Base-by-base conservation (phyloP, 2,113 vertebrate genomes). In the Strix uralensis region DNA sequence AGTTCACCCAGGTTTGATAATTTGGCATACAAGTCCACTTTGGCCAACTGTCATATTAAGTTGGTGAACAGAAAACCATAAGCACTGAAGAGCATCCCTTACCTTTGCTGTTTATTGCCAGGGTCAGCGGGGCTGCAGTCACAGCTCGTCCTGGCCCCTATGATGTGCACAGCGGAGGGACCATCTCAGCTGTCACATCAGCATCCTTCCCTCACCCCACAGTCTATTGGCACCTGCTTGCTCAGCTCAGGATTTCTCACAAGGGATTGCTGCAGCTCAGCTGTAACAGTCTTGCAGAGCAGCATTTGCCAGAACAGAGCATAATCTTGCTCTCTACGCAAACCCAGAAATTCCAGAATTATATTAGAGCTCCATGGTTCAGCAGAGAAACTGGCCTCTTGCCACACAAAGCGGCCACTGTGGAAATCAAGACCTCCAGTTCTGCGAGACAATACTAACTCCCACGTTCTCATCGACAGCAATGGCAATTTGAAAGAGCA, bases 81-180 rank as follows among this genome's bases (percentile, higher is more conserved):
- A 81, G 36, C 13, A 6, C 30, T 26, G 62, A 22, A 13, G 17
- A 61, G 12, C 40, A 77, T 6, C n/a, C 32, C 36, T 47, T 44
- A 9, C 14, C 47, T 61, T 49, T 26, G 49, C 15, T 47, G 66
- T 23, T 34, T 15, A 22, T 4, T 25, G 34, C 42, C 30, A 16
- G 25, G 44, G 34, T 20, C 61, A 51, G 66, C 2, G 0, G 30
- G 18, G 77, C 77, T 57, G 52, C 23, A 10, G 25, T 10, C 22
- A 21, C 29, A n/a, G 40, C 9, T 23, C 1, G 10, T 27, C 40
- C 73, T 52, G 72, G 26, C 34, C 62, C 1, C 0, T 7, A 8
- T 0, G 11, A 23, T 1, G 32, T 14, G 11, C 30, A 5, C 23
- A 18, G 44, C 13, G 7, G 4, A 84, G 6, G n/a, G 52, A 36